Base-by-base conservation (phyloP, 1,140 invertebrate genomes). In the Philaenus spumarius region DNA sequence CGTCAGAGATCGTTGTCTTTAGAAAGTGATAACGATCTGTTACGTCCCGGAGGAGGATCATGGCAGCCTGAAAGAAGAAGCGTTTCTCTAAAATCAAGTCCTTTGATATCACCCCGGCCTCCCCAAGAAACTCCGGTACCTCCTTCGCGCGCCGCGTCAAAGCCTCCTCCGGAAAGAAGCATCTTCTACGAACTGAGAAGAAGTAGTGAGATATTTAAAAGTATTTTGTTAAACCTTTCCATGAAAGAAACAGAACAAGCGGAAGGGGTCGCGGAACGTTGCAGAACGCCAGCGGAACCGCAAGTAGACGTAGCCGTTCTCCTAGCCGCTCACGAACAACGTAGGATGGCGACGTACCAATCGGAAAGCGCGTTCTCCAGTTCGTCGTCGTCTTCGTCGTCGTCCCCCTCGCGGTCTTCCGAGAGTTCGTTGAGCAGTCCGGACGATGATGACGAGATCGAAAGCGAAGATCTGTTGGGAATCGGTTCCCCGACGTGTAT, bases 171-270 rank as follows among this genome's bases (percentile, higher is more conserved):
- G 1, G 67, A 69, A 39, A 61, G 66, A 19, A 66, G 66, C 51
- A 71, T 75, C 20, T 72, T 75, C 64, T 68, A 71, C 14, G 73
- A 75, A 55, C 64, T 75, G 40, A 59, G 74, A 6, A 64, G 73
- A 30, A 73, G 72, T 46, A 72, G 71, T 34, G 74, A 75, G 58
- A 73, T 75, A 17, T 73, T 75, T 58, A 68, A 73, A 30, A 72
- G 71, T 43, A 75, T 75, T 42, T 57, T 75, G 0, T 61, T 75
- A 11, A 75, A 73, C 47, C 65, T 75, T 43, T 72, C 72, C 15
- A 69, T 68, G 46, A 65, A 66, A 43, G 70, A 73, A 37, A 64
- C 64, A 20, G 37, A 59, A 30, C 34, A 43, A 24, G 26, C 34
- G 11, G 62, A 53, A 23, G 52, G 52, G 20, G 48, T 42, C 0